Percentiles rank a stretch among this genome's conserved stretches.
Evolutionary conservation across 92 coral and sea anemone species (phyloP).

Genomic region (Palythoa grandiflora): DNA sequence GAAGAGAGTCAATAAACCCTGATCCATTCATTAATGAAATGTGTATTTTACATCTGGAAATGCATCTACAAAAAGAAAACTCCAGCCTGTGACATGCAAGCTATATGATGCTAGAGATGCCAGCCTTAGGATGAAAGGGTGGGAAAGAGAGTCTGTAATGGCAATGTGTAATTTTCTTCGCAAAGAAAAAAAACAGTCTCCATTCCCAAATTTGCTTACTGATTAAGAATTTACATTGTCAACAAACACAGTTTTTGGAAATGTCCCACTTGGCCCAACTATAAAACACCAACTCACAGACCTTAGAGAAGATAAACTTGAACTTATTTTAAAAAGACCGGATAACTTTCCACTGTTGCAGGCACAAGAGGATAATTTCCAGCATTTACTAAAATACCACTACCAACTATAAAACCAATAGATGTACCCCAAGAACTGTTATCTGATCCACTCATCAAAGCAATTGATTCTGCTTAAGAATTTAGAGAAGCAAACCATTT

Average conservation of each 20-base stretch:
- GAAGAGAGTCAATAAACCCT: constrained; percentile 50
- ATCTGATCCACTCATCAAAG: not conserved
- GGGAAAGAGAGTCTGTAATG: not conserved
- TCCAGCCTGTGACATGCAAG: constrained; percentile 61
- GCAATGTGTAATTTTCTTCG: no score
- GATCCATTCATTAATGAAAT: constrained; percentile 57
- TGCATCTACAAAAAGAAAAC: constrained; percentile 44
- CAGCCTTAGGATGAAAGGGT: constrained; percentile 39
- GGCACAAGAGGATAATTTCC: not conserved
- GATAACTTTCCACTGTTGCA: no score
- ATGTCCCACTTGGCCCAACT: constrained; percentile 62
- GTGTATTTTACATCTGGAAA: constrained; percentile 57
- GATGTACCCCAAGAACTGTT: not conserved
- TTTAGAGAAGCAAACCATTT: constrained; percentile 49
- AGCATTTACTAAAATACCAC: not conserved
- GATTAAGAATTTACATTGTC: not conserved
- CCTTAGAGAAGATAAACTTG: not conserved
- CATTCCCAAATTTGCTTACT: no score
- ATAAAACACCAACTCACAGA: constrained; percentile 55
- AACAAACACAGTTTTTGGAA: constrained; percentile 61
- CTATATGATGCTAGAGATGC: constrained; percentile 68
- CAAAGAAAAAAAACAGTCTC: no score
- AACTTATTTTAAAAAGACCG: not conserved
- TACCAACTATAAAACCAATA: no score
- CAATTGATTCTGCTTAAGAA: constrained; percentile 10